These are phyloP conservation scores for Wasmannia auropunctata DNA, from an alignment of 1,140 invertebrate species.

Conservation along the genomic window DNA sequence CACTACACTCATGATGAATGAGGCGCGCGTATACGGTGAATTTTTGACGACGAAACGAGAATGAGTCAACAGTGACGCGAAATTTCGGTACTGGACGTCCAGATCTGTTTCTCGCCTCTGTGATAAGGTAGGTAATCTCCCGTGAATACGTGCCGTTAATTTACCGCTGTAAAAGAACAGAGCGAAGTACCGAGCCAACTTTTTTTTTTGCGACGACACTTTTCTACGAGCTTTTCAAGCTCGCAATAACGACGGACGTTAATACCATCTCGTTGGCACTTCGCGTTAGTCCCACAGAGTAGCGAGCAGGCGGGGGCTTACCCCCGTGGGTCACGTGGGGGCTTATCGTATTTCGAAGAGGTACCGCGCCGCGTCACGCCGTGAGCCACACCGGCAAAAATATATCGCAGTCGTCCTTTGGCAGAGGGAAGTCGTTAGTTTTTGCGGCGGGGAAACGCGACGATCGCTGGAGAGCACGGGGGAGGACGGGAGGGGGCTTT, in stretches of 20 bases:
- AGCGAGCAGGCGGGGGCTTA: background rate
- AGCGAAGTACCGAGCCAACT: background rate
- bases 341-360: conserved; percentile 30
- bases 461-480: background rate
- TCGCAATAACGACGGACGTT: background rate
- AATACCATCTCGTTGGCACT: background rate
- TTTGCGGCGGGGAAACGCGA: conserved; percentile 32
- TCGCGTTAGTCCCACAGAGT: background rate
- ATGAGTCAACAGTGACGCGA: background rate
- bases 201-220: background rate
- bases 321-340: background rate
- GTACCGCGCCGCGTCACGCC: background rate
- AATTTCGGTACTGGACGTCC: background rate
- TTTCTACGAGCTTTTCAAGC: conserved; percentile 5
- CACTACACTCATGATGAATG: no score
- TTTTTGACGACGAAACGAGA: background rate
- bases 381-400: conserved; percentile 19
- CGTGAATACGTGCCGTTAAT: background rate
- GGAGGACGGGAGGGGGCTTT: no score
- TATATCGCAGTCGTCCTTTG: conserved; percentile 6
- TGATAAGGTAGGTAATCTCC: background rate
- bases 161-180: background rate
- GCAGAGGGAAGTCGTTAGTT: conserved; percentile 20
- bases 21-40: background rate
- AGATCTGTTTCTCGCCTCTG: background rate